These are phyloP conservation scores for Aplodontia rufa DNA, from an alignment of 2,113 vertebrate genomes.

Conservation along the genomic window DNA sequence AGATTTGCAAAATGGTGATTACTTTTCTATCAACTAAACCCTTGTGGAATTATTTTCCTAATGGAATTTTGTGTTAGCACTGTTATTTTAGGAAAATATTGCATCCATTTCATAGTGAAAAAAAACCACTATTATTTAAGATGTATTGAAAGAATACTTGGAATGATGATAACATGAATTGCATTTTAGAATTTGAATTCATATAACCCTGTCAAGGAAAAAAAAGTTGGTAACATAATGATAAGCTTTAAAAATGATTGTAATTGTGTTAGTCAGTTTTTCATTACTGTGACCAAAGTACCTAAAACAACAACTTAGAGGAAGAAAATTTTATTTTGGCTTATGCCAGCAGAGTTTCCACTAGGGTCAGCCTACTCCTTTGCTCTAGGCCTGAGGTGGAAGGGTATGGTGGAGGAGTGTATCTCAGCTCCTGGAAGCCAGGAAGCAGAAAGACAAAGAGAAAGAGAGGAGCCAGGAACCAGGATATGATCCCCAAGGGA, in stretches of 20 bases:
- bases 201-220: background rate
- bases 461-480: no score
- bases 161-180: background rate
- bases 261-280: no score
- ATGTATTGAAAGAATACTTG: background rate
- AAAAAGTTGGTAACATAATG: background rate
- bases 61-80: background rate
- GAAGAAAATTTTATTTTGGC: no score
- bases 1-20: conserved; percentile 28
- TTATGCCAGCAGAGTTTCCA: no score
- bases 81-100: conserved; percentile 32
- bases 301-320: no score
- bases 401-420: no score
- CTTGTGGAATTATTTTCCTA: conserved; percentile 17
- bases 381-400: no score
- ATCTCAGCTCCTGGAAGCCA: no score
- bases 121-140: background rate
- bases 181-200: conserved; percentile 14
- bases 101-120: conserved; percentile 9
- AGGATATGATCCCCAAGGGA: no score
- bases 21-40: conserved; percentile 37
- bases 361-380: no score
- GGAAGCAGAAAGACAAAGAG: no score
- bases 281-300: no score
- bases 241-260: conserved; percentile 1